Evolutionary conservation across 2,113 vertebrate genomes (phyloP).

Genomic region (Hystrix cristata): DNA sequence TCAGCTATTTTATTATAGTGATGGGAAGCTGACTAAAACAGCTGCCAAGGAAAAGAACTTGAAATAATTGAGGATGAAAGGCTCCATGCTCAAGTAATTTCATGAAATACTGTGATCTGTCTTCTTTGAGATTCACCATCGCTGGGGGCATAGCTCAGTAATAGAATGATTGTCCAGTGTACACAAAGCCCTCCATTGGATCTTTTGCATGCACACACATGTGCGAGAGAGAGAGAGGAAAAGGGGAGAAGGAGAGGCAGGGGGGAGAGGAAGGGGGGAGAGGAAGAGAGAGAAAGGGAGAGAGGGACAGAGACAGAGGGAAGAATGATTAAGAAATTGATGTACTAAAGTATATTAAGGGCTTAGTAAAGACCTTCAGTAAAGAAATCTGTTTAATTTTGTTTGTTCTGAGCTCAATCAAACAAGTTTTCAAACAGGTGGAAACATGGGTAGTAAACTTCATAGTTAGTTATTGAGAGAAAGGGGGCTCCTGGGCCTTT

Average conservation of each 20-base stretch:
- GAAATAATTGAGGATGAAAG: not conserved
- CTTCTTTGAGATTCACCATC: constrained; percentile 12
- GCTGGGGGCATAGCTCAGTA: not conserved
- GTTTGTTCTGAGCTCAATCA: constrained; percentile 4
- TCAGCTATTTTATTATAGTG: not conserved
- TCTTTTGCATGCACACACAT: too few species aligned
- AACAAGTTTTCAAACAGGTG: constrained; percentile 4
- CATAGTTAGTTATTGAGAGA: not conserved
- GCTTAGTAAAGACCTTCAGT: not conserved
- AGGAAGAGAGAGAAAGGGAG: not conserved
- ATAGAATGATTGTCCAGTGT: not conserved
- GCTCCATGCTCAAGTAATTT: not conserved
- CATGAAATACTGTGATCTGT: not conserved
- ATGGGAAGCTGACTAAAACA: not conserved
- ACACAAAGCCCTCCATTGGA: not conserved
- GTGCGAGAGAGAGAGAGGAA: too few species aligned
- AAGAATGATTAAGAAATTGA: not conserved
- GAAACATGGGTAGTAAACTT: not conserved
- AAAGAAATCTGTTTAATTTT: constrained; percentile 6
- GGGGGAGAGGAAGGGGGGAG: too few species aligned
- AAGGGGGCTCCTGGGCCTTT: not conserved
- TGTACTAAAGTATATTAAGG: not conserved
- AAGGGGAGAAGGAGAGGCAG: too few species aligned
- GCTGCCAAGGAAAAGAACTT: constrained; percentile 11
- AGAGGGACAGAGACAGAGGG: not conserved